A percentile compares a stretch with the other conserved stretches of the same genome.
These are phyloP conservation scores for Pelusios castaneus DNA, from an alignment of 2,113 vertebrate species.

Conservation along the genomic window DNA sequence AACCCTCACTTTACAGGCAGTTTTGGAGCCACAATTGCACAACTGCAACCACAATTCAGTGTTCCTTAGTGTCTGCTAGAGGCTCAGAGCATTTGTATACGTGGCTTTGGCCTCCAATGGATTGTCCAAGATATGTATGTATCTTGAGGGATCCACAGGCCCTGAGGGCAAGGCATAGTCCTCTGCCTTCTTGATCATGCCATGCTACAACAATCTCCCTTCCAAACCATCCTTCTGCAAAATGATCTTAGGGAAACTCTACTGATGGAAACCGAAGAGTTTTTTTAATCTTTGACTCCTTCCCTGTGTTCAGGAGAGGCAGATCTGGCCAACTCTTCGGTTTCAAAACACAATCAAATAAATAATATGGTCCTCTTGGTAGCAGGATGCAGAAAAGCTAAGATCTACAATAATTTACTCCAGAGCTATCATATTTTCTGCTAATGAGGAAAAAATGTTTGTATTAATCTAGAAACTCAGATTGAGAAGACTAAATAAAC, in stretches of 20 bases:
- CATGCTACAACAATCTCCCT: background rate
- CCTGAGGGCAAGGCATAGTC: background rate
- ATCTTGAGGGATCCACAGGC: background rate
- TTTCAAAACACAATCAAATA: background rate
- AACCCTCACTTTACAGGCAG: background rate
- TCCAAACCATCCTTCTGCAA: background rate
- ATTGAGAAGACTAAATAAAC: background rate
- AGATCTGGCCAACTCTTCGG: background rate
- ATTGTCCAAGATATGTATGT: background rate
- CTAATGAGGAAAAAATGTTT: background rate
- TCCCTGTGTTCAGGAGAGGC: background rate
- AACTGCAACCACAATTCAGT: background rate
- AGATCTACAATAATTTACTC: background rate
- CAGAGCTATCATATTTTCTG: background rate
- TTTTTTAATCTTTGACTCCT: background rate
- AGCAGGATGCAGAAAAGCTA: background rate
- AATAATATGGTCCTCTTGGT: background rate
- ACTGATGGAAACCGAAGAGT: background rate
- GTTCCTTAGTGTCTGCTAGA: background rate
- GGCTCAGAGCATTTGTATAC: background rate
- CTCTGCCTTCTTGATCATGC: background rate
- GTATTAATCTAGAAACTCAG: background rate
- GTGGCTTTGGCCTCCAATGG: background rate
- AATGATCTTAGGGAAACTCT: background rate
- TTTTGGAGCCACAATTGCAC: too few relatives aligned